Evolutionary conservation across 2,888 invertebrate species (phyloP).

Genomic region (Matsumyia berberina): DNA sequence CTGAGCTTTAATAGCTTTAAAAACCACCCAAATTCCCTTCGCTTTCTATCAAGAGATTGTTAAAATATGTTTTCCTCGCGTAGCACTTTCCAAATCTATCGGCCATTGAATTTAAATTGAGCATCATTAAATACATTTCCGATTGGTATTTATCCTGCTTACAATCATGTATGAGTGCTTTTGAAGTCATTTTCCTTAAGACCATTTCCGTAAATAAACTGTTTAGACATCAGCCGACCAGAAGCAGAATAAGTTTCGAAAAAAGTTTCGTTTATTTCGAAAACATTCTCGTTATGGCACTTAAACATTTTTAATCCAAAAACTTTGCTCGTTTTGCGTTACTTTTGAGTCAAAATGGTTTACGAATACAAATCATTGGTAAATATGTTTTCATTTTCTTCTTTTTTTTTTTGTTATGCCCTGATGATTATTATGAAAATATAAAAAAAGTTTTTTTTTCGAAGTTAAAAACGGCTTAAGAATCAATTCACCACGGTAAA

Average conservation of each 20-base stretch:
- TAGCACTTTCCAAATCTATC: not conserved
- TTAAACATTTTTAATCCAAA: constrained; percentile 66
- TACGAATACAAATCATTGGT: constrained; percentile 42
- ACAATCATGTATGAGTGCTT: constrained; percentile 39
- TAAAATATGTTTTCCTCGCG: too few relatives aligned
- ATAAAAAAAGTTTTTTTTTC: constrained; percentile 9
- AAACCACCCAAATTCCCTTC: too few relatives aligned
- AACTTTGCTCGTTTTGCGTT: constrained; percentile 56
- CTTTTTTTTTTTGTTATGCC: constrained; percentile 5
- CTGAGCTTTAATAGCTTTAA: too few relatives aligned
- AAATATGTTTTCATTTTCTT: constrained; percentile 50
- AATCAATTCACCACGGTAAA: constrained; percentile 40
- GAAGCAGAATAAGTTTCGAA: constrained; percentile 36
- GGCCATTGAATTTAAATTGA: constrained; percentile 35
- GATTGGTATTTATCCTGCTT: constrained; percentile 48
- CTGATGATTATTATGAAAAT: constrained; percentile 47
- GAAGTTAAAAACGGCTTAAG: constrained; percentile 65
- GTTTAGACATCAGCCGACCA: constrained; percentile 55
- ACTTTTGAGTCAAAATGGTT: constrained; percentile 17
- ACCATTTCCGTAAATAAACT: constrained; percentile 62
- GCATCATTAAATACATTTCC: constrained; percentile 65
- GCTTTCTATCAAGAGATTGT: too few relatives aligned
- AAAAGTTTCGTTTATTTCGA: constrained; percentile 18
- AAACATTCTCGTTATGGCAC: constrained; percentile 53
- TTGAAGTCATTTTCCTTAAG: constrained; percentile 20